Base-by-base conservation (phyloP, 2,888 invertebrate genomes). In the Nowickia ferox region DNA sequence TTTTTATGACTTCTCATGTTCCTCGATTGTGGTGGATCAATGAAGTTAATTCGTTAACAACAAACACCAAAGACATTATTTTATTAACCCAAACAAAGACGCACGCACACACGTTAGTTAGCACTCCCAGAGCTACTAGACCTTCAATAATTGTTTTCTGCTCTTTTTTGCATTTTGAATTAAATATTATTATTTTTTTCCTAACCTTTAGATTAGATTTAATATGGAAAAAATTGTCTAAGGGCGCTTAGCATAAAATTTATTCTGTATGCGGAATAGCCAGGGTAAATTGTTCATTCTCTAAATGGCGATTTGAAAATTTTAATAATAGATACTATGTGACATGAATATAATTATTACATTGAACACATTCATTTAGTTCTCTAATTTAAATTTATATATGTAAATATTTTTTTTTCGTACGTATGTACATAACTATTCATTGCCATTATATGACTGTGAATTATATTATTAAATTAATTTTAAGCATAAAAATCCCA, bases 31-130 rank as follows among this genome's bases (percentile, higher is more conserved):
- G 76, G 63, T 81, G 71, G 65, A 83, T 77, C 77, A 72, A 77
- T 72, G 77, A 71, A 77, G 57, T 77, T 83, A 83, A 77, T 83
- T 83, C 71, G 71, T 83, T 82, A 82, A 75, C 76, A 77, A 55
- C 69, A 69, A 66, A 81, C 59, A 76, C 61, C 53, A 76, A 74
- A 66, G 74, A 66, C 66, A 75, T 75, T 81, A 68, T 75, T 75
- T 74, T 68, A 74, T 68, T 74, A 30, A 74, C 51, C 46, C 17
- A 42, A 57, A 53, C 46, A 68, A 38, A 42, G 15, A 19, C 19
- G 17, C 22, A 46, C 22, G n/a, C 38, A 65, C 13, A 38, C 38
- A 19, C 19, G 10, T 46, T 38, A 42, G 2, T 30, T 4, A 17
- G 2, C 13, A 61, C 42, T 17, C 15, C 9, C 13, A 61, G 40